Evolutionary conservation across 2,888 invertebrate species (phyloP).

Genomic region (Hemicrepidius hirtus): DNA sequence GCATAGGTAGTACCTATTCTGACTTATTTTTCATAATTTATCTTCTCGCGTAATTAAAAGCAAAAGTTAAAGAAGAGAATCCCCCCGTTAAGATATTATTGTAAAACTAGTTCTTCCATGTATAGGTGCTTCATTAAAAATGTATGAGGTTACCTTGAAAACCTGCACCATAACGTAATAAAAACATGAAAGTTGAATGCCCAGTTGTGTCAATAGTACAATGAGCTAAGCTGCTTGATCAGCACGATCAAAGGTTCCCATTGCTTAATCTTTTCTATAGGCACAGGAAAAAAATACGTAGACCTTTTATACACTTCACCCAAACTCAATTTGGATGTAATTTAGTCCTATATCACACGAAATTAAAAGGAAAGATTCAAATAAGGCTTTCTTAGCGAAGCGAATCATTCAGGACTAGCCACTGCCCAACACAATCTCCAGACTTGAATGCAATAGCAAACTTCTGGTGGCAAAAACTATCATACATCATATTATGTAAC

Average conservation of each 20-base stretch:
- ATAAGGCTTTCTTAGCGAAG: too few species aligned
- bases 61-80: neutral
- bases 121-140: conserved; percentile 32
- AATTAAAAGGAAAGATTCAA: too few species aligned
- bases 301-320: too few species aligned
- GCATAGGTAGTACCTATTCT: too few species aligned
- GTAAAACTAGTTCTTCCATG: conserved; percentile 31
- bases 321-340: too few species aligned
- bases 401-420: too few species aligned
- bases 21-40: neutral
- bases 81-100: neutral
- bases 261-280: neutral
- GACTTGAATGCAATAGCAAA: too few species aligned
- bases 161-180: conserved; percentile 32
- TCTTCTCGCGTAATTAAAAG: neutral
- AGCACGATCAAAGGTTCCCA: neutral
- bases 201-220: conserved; percentile 31
- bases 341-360: too few species aligned
- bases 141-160: conserved; percentile 45
- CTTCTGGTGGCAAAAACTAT: too few species aligned
- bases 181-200: conserved; percentile 38
- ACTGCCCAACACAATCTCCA: too few species aligned
- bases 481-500: too few species aligned
- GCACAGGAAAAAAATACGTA: neutral
- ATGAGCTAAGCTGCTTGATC: conserved; percentile 22